Base-by-base conservation (phyloP, 1,140 invertebrate genomes). In the Drosophila jambulina region DNA sequence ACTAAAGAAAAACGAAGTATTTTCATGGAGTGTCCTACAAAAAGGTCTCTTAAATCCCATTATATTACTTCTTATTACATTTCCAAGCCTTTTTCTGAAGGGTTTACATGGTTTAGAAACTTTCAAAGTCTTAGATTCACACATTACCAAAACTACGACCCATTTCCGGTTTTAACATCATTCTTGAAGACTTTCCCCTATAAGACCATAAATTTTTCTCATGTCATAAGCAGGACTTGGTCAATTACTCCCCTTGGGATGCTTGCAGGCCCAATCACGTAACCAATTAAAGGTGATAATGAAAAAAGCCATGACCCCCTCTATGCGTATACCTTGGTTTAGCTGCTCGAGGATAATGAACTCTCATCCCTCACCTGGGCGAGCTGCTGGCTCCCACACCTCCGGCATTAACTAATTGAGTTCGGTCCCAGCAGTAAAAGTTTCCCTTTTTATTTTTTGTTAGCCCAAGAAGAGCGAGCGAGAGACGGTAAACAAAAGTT, bases 261-360 rank as follows among this genome's bases (percentile, higher is more conserved):
- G 42, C 40, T 57, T 71, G n/a, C 15, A 4, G 29, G 36, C 45
- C 36, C 45, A 72, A 75, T 75, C 71, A 75, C 71, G 71, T 75
- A 75, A 75, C 71, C 71, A 75, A 75, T 75, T 75, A 75, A 63
- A 75, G 57, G 48, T 75, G 70, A 75, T 75, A 75, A 75, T 62
- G 56, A 75, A 62, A 48, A 53, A 15, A 54, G 25, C 65, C 69
- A 58, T 59, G 51, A 71, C 43, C 43, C 54, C 27, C 57, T 21
- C 25, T 29, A 56, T 21, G 38, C 53, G 23, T 45, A 29, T n/a
- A 58, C 42, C 7, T 32, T 23, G 12, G 7, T 21, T 49, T 48
- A 49, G 36, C 34, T 21, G 32, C 19, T n/a, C 38, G 34, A 75
- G 70, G 70, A 75, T 75, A 75, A 75, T 75, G 71, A 75, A 75